Evolutionary conservation across 2,888 invertebrate species (phyloP).

Genomic region (Helicoverpa assulta): DNA sequence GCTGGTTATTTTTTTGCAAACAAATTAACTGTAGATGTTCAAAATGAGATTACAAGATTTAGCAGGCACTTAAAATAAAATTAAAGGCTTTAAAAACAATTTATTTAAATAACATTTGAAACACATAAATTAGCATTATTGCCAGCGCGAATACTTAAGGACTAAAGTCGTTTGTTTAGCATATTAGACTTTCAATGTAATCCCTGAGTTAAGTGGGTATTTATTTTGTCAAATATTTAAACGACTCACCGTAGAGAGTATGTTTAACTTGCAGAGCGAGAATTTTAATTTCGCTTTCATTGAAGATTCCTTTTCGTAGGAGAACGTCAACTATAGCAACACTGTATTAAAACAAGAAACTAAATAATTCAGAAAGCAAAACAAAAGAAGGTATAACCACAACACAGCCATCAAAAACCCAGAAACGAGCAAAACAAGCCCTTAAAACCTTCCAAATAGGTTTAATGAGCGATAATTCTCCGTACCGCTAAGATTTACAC

Average conservation of each 20-base stretch:
- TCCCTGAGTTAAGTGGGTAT: conserved; percentile 43
- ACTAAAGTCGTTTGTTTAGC: conserved; percentile 57
- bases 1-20: conserved; percentile 9
- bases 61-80: conserved; percentile 34
- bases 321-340: not conserved
- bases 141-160: conserved; percentile 49
- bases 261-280: not conserved
- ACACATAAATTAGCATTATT: conserved; percentile 59
- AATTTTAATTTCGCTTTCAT: not conserved
- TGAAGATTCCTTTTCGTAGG: not conserved
- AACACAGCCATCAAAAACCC: conserved; percentile 8
- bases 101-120: conserved; percentile 54
- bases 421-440: conserved; percentile 42
- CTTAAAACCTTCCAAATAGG: conserved; percentile 72
- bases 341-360: not conserved
- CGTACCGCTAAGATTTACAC: conserved; percentile 76
- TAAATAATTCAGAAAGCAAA: not conserved
- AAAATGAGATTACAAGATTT: conserved; percentile 45
- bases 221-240: conserved; percentile 33
- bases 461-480: conserved; percentile 81
- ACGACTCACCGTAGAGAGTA: conserved; percentile 4
- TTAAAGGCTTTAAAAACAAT: conserved; percentile 49
- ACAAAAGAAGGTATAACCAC: not conserved
- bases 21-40: conserved; percentile 37
- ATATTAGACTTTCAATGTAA: conserved; percentile 58